phyloP scores from a whole-genome alignment of 2,113 vertebrate species.

The Chaenogobius annularis region DNA sequence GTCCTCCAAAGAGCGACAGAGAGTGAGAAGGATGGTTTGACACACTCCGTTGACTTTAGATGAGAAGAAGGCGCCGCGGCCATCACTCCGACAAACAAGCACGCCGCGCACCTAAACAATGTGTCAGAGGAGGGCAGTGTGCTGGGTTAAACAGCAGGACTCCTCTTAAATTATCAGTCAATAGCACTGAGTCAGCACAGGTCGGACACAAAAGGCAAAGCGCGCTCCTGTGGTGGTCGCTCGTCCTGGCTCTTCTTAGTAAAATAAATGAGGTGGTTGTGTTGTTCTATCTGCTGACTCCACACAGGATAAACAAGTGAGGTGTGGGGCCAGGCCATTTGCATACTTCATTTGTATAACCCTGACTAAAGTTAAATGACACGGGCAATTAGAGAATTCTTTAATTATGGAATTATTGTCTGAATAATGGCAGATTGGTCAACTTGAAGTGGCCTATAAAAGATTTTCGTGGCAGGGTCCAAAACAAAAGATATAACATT shows the following conservation, averaged over 20 bases:
- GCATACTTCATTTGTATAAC: slow-evolving; percentile 39
- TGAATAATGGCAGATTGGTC: too few relatives aligned
- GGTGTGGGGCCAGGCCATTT: slow-evolving; percentile 25
- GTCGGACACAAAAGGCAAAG: slow-evolving; percentile 44
- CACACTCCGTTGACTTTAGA: slow-evolving; percentile 69
- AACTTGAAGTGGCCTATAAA: too few relatives aligned
- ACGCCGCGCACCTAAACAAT: slow-evolving; percentile 22
- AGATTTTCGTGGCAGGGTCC: too few relatives aligned
- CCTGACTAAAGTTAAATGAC: slow-evolving; percentile 3
- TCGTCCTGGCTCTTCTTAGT: slow-evolving; percentile 29
- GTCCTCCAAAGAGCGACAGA: slow-evolving; percentile 46
- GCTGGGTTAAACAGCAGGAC: slow-evolving; percentile 37
- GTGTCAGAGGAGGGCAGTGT: slow-evolving; percentile 24
- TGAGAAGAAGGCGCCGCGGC: slow-evolving; percentile 62
- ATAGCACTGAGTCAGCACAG: slow-evolving; percentile 65
- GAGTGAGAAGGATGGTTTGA: slow-evolving; percentile 45
- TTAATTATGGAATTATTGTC: not conserved
- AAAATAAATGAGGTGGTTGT: slow-evolving; percentile 58
- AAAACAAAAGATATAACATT: too few relatives aligned
- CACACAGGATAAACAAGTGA: slow-evolving; percentile 31
- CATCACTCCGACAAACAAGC: slow-evolving; percentile 63
- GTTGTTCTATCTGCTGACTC: slow-evolving; percentile 61
- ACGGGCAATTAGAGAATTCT: too few relatives aligned
- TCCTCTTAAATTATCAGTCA: slow-evolving; percentile 38
- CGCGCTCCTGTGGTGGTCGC: slow-evolving; percentile 34